Base-by-base conservation (phyloP, 2,888 invertebrate species). In the Eurytoma californica region DNA sequence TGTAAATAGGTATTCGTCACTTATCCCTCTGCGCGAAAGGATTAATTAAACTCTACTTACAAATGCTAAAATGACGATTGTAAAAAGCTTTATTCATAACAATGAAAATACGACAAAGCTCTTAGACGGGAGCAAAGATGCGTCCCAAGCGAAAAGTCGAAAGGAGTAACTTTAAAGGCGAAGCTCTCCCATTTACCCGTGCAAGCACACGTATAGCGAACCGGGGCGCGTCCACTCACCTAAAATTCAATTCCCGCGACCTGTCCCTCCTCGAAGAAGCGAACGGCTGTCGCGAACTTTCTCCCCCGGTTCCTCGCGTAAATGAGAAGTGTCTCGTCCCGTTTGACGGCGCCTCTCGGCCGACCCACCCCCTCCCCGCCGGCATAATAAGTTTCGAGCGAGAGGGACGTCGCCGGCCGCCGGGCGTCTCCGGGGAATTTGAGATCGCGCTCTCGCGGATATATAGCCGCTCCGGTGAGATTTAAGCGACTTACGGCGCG, bases 401-500 rank as follows among this genome's bases (percentile, higher is more conserved):
- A 13, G 75, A 65, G 18, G 49, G 18, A 14, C 28, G 51, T 30
- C 24, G 4, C 7, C 3, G 14, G 24, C 3, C 39, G 13, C 3
- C 47, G 2, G n/a, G n/a, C n/a, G 14, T 18, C 63, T 63, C 60
- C 16, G 55, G 55, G 18, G 72, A 79, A 55, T 75, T 75, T 47
- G 65, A 72, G 79, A 75, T 67, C 75, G 72, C 61, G 83, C 82
- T 77, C 79, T 60, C 77, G 60, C 72, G 63, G 80, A 82, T 81
- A 75, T 63, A 72, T 55, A 63, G 39, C 14, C 70, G 69, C 73
- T 68, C 53, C 75, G 49, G 55, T 80, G 55, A 82, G 79, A 83
- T 83, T 83, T 82, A 82, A 83, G 73, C 82, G 80, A 83, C 82
- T 82, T 75, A 77, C 70, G 63, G 70, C 39, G 67, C 67, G 57